Base-by-base conservation (phyloP, 2,888 invertebrate species). In the Amphipyra berbera region DNA sequence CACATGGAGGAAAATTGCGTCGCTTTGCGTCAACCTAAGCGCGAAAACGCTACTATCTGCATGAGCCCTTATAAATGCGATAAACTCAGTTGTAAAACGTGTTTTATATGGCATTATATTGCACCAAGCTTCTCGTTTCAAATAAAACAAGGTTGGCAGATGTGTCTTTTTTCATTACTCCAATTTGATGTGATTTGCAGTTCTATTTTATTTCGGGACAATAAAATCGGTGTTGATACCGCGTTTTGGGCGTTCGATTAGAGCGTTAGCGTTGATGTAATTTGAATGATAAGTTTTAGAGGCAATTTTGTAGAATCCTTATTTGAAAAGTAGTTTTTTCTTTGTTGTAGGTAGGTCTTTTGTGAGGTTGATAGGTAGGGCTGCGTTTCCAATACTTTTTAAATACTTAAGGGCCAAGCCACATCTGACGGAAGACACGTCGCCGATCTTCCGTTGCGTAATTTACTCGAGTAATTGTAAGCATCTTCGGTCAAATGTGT, bases 1-100 rank as follows among this genome's bases (percentile, higher is more conserved):
- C 37, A 37, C 37, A 37, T 8, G 3, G 33, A 3, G 6, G 10
- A 10, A 12, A 13, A 6, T 14, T 2, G 45, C n/a, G 2, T 37
- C 44, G 10, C 14, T 15, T 15, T 45, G 40, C 27, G 14, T 1
- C 15, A 0, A 14, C 13, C 7, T 8, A 13, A 45, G 65, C 38
- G 15, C 37, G 8, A 6, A 47, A 47, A 42, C 44, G 15, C 47
- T 0, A 15, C 47, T 45, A 68, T 73, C 44, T 61, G 47, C 30
- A 35, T 30, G 27, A 37, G 7, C 50, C 70, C 47, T 69, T 60
- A 69, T 42, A 7, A 75, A 74, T 70, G 76, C 77, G 68, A 82
- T 88, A 87, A 88, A 88, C 73, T 78, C 69, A 73, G 84, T 75
- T 82, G 77, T 88, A 86, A 89, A 88, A 80, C 76, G 73, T 68